A percentile compares a stretch with the other conserved stretches of the same genome.
Conservation (phyloP, 53 echinoderm and acorn worm genomes). For the Echinometra lucunter region DNA sequence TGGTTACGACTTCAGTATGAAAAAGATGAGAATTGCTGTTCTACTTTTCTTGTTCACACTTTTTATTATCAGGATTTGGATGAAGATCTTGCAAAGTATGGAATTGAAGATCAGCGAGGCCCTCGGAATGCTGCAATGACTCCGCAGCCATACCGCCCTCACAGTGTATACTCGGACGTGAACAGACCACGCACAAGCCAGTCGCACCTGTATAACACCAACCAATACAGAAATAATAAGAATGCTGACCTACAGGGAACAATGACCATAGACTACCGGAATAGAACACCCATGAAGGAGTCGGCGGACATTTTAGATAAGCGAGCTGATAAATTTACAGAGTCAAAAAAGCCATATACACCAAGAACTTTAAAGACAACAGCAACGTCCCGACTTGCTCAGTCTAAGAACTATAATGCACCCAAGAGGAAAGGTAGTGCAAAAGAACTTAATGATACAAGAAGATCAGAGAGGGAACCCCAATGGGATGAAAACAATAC, state of each 20-base stretch:
- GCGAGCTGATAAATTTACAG: constrained; percentile 78
- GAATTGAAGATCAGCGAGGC: constrained; percentile 13
- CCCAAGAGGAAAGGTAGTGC: constrained; percentile 74
- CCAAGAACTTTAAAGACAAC: constrained; percentile 90
- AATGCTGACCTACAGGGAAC: constrained; percentile 18
- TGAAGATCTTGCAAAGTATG: constrained; percentile 63
- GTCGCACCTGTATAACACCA: constrained; percentile 64
- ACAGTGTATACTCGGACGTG: constrained; percentile 30
- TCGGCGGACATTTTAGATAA: constrained; percentile 88
- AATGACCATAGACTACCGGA: constrained; percentile 17
- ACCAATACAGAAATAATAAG: constrained; percentile 41
- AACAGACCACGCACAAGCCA: constrained; percentile 67
- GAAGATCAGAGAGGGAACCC: constrained; percentile 20
- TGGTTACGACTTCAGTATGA: background rate
- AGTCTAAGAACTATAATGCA: constrained; percentile 93
- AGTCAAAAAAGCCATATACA: constrained; percentile 75
- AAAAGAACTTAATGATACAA: constrained; percentile 62
- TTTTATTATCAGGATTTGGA: constrained; percentile 23
- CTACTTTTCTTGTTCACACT: too few relatives aligned
- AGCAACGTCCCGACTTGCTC: constrained; percentile 86
- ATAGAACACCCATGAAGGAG: constrained; percentile 51
- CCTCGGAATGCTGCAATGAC: constrained; percentile 57
- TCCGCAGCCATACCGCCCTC: constrained; percentile 60
- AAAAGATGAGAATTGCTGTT: too few relatives aligned
- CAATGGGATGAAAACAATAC: constrained; percentile 49